A percentile compares a stretch with the other conserved stretches of the same genome.
phyloP scores from a whole-genome alignment of 2,888 invertebrate species.

The Calephelis perditalis region DNA sequence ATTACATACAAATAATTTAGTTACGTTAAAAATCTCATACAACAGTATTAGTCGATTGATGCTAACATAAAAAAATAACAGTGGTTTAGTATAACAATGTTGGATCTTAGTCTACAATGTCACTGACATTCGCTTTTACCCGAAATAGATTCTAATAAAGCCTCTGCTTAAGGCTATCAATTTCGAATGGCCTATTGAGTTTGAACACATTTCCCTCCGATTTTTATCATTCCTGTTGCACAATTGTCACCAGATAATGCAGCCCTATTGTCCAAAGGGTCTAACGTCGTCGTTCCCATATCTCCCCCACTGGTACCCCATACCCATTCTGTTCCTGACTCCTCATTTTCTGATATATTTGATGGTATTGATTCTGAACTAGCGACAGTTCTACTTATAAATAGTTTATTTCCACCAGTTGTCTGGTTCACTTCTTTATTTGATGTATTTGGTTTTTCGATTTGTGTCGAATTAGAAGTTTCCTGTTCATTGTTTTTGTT shows the following conservation, averaged over 20 bases:
- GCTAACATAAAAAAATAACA: too few relatives aligned
- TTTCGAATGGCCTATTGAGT: background rate
- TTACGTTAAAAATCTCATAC: too few relatives aligned
- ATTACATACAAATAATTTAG: too few relatives aligned
- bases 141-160: too few relatives aligned
- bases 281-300: background rate
- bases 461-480: constrained; percentile 4
- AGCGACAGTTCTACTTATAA: constrained; percentile 9
- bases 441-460: constrained; percentile 2
- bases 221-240: constrained; percentile 13
- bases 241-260: constrained; percentile 14
- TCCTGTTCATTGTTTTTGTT: constrained; percentile 8
- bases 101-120: too few relatives aligned
- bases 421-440: background rate
- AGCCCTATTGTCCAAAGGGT: constrained; percentile 13
- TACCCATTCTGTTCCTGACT: constrained; percentile 8
- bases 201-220: constrained; percentile 14
- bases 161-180: too few relatives aligned
- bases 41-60: too few relatives aligned
- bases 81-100: too few relatives aligned
- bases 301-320: constrained; percentile 13
- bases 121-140: too few relatives aligned
- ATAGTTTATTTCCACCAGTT: background rate
- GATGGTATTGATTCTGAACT: too few relatives aligned
- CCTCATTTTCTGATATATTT: background rate